A percentile compares a stretch with the other conserved stretches of the same genome.
phyloP scores from a whole-genome alignment of 2,797 vertebrate species.

The Sphenopsis melanotis region DNA sequence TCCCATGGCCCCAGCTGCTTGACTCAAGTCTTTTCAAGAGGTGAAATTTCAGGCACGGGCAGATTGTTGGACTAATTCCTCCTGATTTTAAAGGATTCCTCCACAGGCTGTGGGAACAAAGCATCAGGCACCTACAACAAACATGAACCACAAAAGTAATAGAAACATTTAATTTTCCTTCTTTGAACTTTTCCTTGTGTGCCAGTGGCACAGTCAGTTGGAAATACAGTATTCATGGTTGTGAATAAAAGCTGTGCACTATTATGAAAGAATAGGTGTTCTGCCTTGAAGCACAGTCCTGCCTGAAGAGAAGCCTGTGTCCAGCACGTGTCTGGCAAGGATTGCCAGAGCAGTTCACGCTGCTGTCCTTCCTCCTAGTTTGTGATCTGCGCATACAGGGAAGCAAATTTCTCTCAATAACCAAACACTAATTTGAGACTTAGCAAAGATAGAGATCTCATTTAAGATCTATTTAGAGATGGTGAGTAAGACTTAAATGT shows the following conservation, averaged over 20 bases:
- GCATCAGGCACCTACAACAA: not conserved
- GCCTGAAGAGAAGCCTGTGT: not conserved
- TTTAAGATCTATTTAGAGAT: not conserved
- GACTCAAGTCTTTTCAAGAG: not conserved
- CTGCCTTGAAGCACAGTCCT: not conserved
- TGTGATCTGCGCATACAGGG: not conserved
- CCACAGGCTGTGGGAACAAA: not conserved
- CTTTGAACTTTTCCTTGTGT: not conserved
- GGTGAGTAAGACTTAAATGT: not conserved
- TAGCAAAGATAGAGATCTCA: not conserved
- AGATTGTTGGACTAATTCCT: not conserved
- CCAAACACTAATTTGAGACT: not conserved
- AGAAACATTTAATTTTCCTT: not conserved
- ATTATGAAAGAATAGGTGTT: not conserved
- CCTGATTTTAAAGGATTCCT: not conserved
- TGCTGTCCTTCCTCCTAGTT: not conserved
- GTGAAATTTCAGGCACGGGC: not conserved
- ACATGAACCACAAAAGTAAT: not conserved
- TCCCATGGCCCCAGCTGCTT: not conserved
- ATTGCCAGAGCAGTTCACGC: not conserved
- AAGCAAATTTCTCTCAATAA: not conserved
- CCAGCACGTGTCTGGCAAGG: rapidly evolving
- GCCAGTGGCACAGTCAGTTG: rapidly evolving
- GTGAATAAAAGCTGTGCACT: not conserved
- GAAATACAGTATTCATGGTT: rapidly evolving